phyloP scores from a whole-genome alignment of 1,140 invertebrate genomes.

The Helicoverpa zea region DNA sequence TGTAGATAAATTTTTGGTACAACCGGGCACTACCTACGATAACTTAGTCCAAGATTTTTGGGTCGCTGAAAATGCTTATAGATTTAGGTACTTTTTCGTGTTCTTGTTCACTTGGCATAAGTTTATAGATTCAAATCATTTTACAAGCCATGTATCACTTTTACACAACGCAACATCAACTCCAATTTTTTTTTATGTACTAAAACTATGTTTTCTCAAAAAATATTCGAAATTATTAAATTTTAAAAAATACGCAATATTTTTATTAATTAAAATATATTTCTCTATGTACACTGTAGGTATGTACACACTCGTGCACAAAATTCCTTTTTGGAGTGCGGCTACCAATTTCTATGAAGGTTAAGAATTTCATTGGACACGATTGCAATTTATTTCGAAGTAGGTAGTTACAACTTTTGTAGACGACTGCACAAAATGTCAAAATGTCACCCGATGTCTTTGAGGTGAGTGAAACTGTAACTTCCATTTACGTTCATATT shows the following conservation, averaged over 20 bases:
- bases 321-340: neutral
- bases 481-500: slow-evolving; percentile 31
- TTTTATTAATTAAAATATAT: no score
- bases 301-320: neutral
- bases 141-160: no score
- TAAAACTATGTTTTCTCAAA: no score
- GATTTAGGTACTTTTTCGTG: neutral
- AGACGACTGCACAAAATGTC: slow-evolving; percentile 13
- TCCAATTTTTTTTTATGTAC: no score
- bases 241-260: no score
- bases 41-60: neutral
- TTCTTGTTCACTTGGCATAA: no score
- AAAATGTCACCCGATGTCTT: slow-evolving; percentile 19
- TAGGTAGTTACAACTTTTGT: neutral
- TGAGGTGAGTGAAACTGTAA: slow-evolving; percentile 19
- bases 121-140: no score
- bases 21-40: neutral
- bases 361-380: neutral
- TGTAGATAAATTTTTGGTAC: neutral
- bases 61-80: neutral
- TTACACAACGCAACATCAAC: no score
- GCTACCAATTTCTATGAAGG: neutral
- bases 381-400: neutral
- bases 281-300: no score
- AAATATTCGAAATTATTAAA: no score